Base-by-base conservation (phyloP, 2,888 invertebrate genomes). In the Macrosiphum euphorbiae region DNA sequence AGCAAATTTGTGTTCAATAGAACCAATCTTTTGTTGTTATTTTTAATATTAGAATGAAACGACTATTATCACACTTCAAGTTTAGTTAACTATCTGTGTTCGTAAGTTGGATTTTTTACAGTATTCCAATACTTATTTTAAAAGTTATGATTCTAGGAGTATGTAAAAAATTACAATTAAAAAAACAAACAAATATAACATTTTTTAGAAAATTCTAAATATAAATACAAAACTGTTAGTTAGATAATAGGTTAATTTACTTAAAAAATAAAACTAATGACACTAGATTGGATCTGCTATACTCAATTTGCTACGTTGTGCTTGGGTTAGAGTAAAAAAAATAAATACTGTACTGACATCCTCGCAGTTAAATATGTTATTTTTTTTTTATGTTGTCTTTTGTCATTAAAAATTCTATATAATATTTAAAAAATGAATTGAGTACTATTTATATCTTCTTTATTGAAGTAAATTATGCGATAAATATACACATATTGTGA, bases 401-500 rank as follows among this genome's bases (percentile, higher is more conserved):
- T 67, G 16, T n/a, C n/a, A 78, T 78, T 7, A 78, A 61, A n/a
- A 61, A n/a, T 61, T n/a, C n/a, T 67, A n/a, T n/a, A n/a, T 3
- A 67, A 67, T n/a, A 67, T n/a, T n/a, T 16, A 67, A 78, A 78
- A 78, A 35, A 78, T 78, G 5, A 78, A 78, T 20, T 78, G 35
- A 78, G 78, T 78, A 78, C 78, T 35, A 35, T 78, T 78, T 35
- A 7, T 78, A 78, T 78, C 78, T 78, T 35, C 35, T 78, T 78
- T 78, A 78, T 78, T 78, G 78, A 41, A 78, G 78, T 35, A 78
- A 78, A 55, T 88, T 35, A 91, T 92, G 87, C 67, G 88, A 92
- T 92, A 92, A 92, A 92, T 92, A 92, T 92, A 92, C 88, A 92
- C 78, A 88, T 78, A 88, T 50, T 90, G 67, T 61, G 55, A 94